These are phyloP conservation scores for Tubulanus polymorphus DNA, from an alignment of 2,888 invertebrate species.

Conservation along the genomic window DNA sequence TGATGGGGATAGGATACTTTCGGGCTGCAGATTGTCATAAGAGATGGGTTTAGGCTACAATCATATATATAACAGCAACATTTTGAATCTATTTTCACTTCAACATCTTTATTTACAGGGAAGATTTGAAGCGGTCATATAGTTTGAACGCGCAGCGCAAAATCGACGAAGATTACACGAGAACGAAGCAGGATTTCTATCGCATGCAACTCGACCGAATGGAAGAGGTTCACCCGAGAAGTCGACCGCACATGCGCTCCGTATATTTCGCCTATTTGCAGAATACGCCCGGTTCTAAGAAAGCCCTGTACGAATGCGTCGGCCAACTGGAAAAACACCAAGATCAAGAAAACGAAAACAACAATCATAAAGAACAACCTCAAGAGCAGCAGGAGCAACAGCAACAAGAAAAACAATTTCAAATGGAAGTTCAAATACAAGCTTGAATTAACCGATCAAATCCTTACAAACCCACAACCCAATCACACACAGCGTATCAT, in stretches of 20 bases:
- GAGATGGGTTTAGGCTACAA: no score
- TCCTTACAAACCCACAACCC: no score
- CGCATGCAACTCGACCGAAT: constrained; percentile 47
- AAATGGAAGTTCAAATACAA: no score
- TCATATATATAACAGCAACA: no score
- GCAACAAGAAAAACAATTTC: no score
- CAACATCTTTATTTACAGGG: constrained; percentile 28
- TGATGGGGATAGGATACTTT: no score
- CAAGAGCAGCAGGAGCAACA: constrained; percentile 1
- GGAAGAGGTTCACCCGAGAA: constrained; percentile 38
- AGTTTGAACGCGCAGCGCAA: constrained; percentile 33
- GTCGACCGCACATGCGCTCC: constrained; percentile 37
- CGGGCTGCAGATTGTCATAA: no score
- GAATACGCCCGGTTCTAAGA: constrained; percentile 49
- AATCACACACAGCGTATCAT: no score
- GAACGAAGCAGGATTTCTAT: constrained; percentile 49
- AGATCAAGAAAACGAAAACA: background rate
- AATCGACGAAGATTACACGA: constrained; percentile 39
- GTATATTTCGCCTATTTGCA: constrained; percentile 52
- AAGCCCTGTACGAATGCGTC: constrained; percentile 46
- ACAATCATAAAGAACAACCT: background rate
- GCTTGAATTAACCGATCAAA: no score
- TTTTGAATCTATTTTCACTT: no score
- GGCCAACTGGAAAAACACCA: constrained; percentile 16
- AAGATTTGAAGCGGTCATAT: constrained; percentile 38